These are phyloP conservation scores for Puntigrus tetrazona DNA, from an alignment of 2,113 vertebrate species.

Conservation along the genomic window DNA sequence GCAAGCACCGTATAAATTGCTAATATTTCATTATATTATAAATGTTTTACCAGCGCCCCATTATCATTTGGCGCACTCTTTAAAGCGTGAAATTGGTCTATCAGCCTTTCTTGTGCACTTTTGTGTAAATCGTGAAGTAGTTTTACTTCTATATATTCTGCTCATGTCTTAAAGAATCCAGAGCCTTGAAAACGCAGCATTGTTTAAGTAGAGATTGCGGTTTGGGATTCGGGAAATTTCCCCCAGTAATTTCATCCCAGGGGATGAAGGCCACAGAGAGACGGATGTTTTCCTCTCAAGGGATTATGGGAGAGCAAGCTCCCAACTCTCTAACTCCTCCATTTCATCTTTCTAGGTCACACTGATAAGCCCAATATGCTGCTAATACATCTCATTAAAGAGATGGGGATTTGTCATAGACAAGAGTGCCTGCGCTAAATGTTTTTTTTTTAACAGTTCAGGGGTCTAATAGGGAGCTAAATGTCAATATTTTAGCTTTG, in stretches of 20 bases:
- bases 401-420: slow-evolving; percentile 34
- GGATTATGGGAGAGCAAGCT: slow-evolving; percentile 63
- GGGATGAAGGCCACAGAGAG: slow-evolving; percentile 8
- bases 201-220: neutral
- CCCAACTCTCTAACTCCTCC: slow-evolving; percentile 51
- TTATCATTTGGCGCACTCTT: neutral
- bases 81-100: neutral
- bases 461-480: neutral
- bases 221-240: slow-evolving; percentile 30
- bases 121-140: neutral
- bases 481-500: slow-evolving; percentile 27
- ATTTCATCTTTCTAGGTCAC: slow-evolving; percentile 66
- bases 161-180: neutral
- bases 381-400: slow-evolving; percentile 41
- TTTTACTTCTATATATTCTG: neutral
- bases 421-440: slow-evolving; percentile 9
- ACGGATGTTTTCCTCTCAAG: slow-evolving; percentile 56
- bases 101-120: neutral
- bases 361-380: slow-evolving; percentile 59
- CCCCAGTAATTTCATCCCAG: slow-evolving; percentile 43
- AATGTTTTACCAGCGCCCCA: neutral
- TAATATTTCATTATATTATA: neutral
- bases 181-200: neutral
- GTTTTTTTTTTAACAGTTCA: slow-evolving; percentile 35
- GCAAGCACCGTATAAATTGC: neutral